phyloP scores from a whole-genome alignment of 2,888 invertebrate species.

The Sicus ferrugineus region DNA sequence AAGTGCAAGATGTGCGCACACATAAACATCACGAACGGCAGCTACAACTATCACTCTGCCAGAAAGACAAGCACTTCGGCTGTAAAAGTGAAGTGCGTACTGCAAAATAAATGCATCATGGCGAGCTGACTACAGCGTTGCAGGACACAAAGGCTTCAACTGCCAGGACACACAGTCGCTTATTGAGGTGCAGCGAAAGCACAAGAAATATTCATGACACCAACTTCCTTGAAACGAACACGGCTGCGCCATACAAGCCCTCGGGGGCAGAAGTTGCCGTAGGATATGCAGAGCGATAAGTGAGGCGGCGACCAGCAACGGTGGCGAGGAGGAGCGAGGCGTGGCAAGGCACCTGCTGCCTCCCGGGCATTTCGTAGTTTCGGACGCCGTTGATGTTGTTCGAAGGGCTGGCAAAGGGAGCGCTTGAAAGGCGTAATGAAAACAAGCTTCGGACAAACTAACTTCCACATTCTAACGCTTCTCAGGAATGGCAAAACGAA shows the following conservation, averaged over 20 bases:
- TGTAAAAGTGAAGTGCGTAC: neutral
- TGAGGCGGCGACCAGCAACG: too few relatives aligned
- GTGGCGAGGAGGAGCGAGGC: too few relatives aligned
- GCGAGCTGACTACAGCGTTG: neutral
- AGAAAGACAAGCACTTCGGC: neutral
- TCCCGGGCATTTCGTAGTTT: too few relatives aligned
- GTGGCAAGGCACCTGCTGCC: too few relatives aligned
- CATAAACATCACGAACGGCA: neutral
- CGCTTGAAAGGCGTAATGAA: too few relatives aligned
- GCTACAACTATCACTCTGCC: neutral
- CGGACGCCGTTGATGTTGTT: too few relatives aligned
- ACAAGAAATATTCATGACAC: conserved; percentile 4
- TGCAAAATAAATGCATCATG: neutral
- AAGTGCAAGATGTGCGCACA: too few relatives aligned
- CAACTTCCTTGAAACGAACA: conserved; percentile 3
- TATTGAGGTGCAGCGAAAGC: neutral
- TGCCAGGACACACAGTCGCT: neutral
- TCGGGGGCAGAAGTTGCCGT: too few relatives aligned
- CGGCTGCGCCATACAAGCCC: neutral
- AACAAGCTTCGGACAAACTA: neutral
- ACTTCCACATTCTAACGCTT: neutral
- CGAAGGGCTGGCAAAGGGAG: too few relatives aligned
- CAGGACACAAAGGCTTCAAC: neutral
- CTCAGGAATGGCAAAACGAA: neutral
- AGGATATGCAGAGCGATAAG: too few relatives aligned